phyloP scores from a whole-genome alignment of 2,113 vertebrate genomes.

The Tor tambroides region DNA sequence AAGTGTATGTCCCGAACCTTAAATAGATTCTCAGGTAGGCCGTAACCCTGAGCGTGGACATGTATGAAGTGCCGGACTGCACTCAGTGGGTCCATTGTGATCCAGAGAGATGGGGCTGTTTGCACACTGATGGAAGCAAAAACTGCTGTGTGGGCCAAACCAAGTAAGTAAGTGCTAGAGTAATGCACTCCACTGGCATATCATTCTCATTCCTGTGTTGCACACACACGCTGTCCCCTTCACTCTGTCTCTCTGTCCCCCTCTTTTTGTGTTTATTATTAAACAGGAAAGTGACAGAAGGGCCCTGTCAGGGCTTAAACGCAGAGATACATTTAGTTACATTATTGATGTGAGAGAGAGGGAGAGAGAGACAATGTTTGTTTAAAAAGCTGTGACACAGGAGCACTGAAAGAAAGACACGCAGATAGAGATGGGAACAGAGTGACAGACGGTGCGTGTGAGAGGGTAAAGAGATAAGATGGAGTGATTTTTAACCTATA shows the following conservation, averaged over 20 bases:
- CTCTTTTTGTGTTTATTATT: constrained; percentile 76
- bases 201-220: constrained; percentile 47
- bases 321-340: constrained; percentile 65
- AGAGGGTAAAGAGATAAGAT: constrained; percentile 28
- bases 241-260: constrained; percentile 59
- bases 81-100: constrained; percentile 30
- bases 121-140: constrained; percentile 48
- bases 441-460: neutral
- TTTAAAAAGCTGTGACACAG: constrained; percentile 63
- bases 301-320: constrained; percentile 66
- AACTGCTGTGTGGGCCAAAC: constrained; percentile 53
- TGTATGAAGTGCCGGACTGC: constrained; percentile 2
- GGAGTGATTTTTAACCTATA: neutral
- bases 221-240: constrained; percentile 38
- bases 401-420: constrained; percentile 50
- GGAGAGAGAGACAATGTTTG: constrained; percentile 62
- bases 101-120: constrained; percentile 32
- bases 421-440: neutral
- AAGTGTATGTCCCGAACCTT: constrained; percentile 17
- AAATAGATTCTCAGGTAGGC: constrained; percentile 18
- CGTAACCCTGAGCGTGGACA: constrained; percentile 10
- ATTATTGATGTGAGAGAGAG: constrained; percentile 74
- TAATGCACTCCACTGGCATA: constrained; percentile 56
- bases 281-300: constrained; percentile 75
- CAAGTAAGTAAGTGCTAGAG: constrained; percentile 49